Evolutionary conservation across 2,888 invertebrate genomes (phyloP).

Genomic region (Spialia ferax): DNA sequence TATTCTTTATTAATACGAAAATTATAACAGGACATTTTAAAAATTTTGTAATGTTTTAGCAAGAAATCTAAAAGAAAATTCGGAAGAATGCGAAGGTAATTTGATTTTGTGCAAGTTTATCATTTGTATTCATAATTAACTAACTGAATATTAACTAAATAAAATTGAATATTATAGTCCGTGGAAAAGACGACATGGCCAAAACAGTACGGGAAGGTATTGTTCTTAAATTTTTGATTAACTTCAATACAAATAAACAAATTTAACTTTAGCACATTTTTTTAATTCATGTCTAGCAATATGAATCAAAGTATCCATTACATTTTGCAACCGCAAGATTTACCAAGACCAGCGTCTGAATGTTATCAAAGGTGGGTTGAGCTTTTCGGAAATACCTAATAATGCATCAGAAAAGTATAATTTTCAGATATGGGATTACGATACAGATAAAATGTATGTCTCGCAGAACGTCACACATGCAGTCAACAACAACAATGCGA

Average conservation of each 20-base stretch:
- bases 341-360: conserved; percentile 60
- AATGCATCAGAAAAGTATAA: too few species aligned
- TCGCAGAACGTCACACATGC: conserved; percentile 25
- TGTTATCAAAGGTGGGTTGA: conserved; percentile 56
- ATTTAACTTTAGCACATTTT: background rate
- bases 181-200: conserved; percentile 56
- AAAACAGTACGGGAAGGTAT: conserved; percentile 49
- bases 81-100: conserved; percentile 54
- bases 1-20: conserved; percentile 6
- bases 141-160: background rate
- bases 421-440: background rate
- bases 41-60: conserved; percentile 3
- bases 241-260: background rate
- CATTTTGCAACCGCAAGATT: conserved; percentile 65
- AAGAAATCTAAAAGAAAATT: conserved; percentile 45
- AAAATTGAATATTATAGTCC: conserved; percentile 54
- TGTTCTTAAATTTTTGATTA: background rate
- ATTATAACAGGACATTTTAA: background rate
- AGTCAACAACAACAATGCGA: conserved; percentile 32
- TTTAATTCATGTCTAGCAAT: conserved; percentile 32
- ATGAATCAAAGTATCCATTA: conserved; percentile 59
- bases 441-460: background rate
- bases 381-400: background rate
- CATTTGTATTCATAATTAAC: too few species aligned
- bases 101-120: background rate